A percentile compares a stretch with the other conserved stretches of the same genome.
Conservation (phyloP, 2,113 vertebrate genomes). For the Dendrocopos noguchii region DNA sequence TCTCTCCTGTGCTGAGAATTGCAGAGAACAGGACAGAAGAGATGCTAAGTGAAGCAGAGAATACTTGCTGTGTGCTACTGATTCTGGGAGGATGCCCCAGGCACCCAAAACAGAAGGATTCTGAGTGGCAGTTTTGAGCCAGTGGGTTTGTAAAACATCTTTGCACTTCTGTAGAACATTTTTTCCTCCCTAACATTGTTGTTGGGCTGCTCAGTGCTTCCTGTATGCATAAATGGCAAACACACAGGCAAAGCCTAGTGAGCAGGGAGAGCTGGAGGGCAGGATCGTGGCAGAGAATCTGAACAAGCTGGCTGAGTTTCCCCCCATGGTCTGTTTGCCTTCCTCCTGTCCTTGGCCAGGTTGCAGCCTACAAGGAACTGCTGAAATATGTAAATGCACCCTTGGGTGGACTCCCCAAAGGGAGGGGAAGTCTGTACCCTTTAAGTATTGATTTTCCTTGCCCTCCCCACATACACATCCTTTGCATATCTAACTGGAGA, state of each 20-base stretch:
- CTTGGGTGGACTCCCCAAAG: background rate
- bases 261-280: background rate
- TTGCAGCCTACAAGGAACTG: fast-evolving
- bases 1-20: too few relatives aligned
- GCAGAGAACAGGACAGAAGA: background rate
- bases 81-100: background rate
- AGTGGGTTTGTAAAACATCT: background rate
- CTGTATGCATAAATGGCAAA: too few relatives aligned
- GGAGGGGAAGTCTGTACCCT: background rate
- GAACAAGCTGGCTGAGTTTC: background rate
- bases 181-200: background rate
- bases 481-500: fast-evolving
- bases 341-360: fast-evolving
- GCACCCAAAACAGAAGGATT: background rate
- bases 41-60: background rate
- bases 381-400: background rate
- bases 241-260: background rate
- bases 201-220: background rate
- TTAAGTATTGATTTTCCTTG: background rate
- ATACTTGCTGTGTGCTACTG: background rate
- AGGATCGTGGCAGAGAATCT: fast-evolving
- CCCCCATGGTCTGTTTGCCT: background rate
- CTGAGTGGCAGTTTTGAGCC: background rate
- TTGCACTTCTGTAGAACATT: background rate
- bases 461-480: background rate